Conservation (phyloP, 2,888 invertebrate genomes). For the Cosmorhoe ocellata region DNA sequence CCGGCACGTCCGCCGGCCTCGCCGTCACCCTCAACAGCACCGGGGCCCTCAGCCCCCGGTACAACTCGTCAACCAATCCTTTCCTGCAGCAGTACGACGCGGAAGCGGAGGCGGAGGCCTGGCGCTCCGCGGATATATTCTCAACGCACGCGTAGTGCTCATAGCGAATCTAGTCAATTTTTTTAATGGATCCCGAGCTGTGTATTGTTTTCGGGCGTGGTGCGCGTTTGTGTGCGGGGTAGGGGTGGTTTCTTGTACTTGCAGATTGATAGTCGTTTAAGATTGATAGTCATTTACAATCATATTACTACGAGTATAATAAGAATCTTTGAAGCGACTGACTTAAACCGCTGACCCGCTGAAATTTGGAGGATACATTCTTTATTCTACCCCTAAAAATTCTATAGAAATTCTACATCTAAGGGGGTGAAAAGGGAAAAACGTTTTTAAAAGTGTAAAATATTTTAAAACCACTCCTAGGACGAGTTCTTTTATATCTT, state of each 20-base stretch:
- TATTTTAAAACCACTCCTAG: too few relatives aligned
- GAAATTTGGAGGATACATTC: too few relatives aligned
- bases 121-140: slow-evolving; percentile 76
- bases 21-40: slow-evolving; percentile 82
- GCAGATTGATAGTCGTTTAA: slow-evolving; percentile 18
- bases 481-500: too few relatives aligned
- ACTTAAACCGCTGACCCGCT: too few relatives aligned
- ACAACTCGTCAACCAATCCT: slow-evolving; percentile 81
- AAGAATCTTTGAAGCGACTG: too few relatives aligned
- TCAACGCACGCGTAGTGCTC: slow-evolving; percentile 77
- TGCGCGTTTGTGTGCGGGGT: slow-evolving; percentile 61
- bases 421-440: too few relatives aligned
- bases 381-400: too few relatives aligned
- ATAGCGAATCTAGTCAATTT: slow-evolving; percentile 81
- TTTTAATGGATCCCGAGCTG: slow-evolving; percentile 73
- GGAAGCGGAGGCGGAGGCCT: slow-evolving; percentile 76
- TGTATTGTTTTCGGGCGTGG: slow-evolving; percentile 76
- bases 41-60: slow-evolving; percentile 64
- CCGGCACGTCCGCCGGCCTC: slow-evolving; percentile 84
- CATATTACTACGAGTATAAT: too few relatives aligned
- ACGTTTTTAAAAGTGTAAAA: too few relatives aligned
- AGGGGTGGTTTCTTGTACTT: slow-evolving; percentile 10
- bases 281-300: slow-evolving; percentile 4
- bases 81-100: slow-evolving; percentile 82
- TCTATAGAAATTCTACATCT: too few relatives aligned